Evolutionary conservation across 1,140 invertebrate genomes (phyloP).

Genomic region (Geopemphigus sp.): DNA sequence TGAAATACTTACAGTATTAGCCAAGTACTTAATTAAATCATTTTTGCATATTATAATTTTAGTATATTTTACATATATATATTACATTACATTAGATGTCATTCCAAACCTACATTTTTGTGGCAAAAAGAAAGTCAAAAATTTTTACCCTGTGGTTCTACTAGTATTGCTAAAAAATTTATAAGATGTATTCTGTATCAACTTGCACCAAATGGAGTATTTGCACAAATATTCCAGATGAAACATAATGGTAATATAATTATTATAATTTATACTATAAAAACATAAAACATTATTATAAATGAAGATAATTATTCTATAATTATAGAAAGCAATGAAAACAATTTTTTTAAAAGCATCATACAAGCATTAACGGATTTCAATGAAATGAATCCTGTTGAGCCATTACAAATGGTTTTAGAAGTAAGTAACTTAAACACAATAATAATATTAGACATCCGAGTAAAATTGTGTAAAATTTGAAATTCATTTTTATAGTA

Average conservation of each 20-base stretch:
- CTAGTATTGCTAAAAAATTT: conserved; percentile 95
- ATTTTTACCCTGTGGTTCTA: conserved; percentile 81
- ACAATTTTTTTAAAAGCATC: conserved; percentile 89
- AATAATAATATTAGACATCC: too few relatives aligned
- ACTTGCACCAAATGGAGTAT: conserved; percentile 92
- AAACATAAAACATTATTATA: neutral
- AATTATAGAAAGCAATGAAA: conserved; percentile 64
- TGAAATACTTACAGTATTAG: conserved; percentile 79
- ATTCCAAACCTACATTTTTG: conserved; percentile 73
- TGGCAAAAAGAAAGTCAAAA: conserved; percentile 89
- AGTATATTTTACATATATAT: neutral
- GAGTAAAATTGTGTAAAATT: too few relatives aligned
- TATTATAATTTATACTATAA: neutral
- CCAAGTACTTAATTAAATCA: conserved; percentile 64
- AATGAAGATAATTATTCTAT: conserved; percentile 47
- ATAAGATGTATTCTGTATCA: conserved; percentile 94
- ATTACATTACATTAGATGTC: conserved; percentile 62
- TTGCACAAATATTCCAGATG: conserved; percentile 92
- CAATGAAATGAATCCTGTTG: conserved; percentile 91
- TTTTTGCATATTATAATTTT: neutral
- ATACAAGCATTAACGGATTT: conserved; percentile 93
- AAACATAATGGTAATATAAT: conserved; percentile 68
- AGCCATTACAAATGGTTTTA: conserved; percentile 85
- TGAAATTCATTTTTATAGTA: too few relatives aligned
- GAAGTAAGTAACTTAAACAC: conserved; percentile 63